Base-by-base conservation (phyloP, 2,113 vertebrate genomes). In the Corythornis cristatus region DNA sequence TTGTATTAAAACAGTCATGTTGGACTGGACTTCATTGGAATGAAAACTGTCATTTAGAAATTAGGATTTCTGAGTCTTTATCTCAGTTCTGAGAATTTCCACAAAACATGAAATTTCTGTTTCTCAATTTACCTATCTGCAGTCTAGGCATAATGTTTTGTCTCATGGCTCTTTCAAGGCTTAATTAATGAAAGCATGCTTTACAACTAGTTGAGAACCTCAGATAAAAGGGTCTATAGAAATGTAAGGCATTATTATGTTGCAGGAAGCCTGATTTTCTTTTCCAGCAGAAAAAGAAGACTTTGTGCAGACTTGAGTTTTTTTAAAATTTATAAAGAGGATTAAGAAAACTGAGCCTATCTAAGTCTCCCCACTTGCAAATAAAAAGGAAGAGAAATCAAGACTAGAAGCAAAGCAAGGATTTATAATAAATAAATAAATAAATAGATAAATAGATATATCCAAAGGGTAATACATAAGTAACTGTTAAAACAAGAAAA, bases 341-440 rank as follows among this genome's bases (percentile, higher is more conserved):
- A 96, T 95, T 95, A 96, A 93, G 92, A 95, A 96, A 95, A 88
- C 88, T 89, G 95, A 96, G 83, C 71, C 95, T 96, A 93, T 95
- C 96, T 96, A 91, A 94, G 90, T 96, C 85, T 97, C 80, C 93
- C 90, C 94, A 95, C 86, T 92, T 84, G 83, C 92, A 96, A 96
- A 96, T 90, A 94, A 92, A 95, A 90, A 86, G 51, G 42, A 86
- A 91, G 88, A 86, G 50, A 93, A 96, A 90, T 62, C 93, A 93
- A 92, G 72, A 78, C 78, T 80, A 65, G 74, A 90, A 93, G 88
- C 66, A 94, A 93, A 88, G 71, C 91, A 45, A 80, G 77, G 86
- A 93, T 96, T 95, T 96, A 78, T 75, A 92, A 64, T 72, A 83
- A 51, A 51, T 15, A 15, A 45, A 45, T 45, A 45, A 45, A 15